Percentiles rank a stretch among this genome's conserved stretches.
Evolutionary conservation across 2,113 vertebrate species (phyloP).

Genomic region (Oreotrochilus melanogaster): DNA sequence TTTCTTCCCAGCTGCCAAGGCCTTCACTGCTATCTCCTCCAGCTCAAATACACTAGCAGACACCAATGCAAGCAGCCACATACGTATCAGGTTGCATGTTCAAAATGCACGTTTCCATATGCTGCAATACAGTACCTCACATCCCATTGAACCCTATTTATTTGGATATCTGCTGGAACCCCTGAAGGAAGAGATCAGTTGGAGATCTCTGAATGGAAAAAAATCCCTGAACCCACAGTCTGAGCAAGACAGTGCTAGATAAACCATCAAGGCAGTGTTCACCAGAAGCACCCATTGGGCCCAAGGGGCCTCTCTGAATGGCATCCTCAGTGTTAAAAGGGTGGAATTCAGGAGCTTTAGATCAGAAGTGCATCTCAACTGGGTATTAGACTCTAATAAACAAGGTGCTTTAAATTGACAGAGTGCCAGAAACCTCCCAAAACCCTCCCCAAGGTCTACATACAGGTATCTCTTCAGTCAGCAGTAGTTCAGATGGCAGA

Average conservation of each 20-base stretch:
- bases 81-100: neutral
- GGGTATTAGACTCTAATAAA: constrained; percentile 36
- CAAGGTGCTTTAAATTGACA: constrained; percentile 15
- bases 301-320: constrained; percentile 39
- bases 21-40: neutral
- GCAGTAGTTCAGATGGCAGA: neutral
- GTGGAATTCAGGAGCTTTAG: constrained; percentile 20
- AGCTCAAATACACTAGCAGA: constrained; percentile 1
- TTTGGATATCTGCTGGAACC: neutral
- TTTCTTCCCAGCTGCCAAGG: constrained; percentile 53
- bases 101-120: neutral
- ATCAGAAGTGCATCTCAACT: constrained; percentile 4
- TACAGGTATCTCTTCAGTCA: neutral
- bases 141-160: neutral
- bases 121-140: neutral
- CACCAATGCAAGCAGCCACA: neutral
- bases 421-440: constrained; percentile 44
- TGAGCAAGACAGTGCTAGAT: neutral
- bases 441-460: neutral
- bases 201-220: neutral
- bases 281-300: neutral
- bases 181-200: neutral
- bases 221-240: neutral
- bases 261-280: neutral
- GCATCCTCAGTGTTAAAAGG: neutral